Evolutionary conservation across 2,113 vertebrate species (phyloP).

Genomic region (Phocoena sinus): DNA sequence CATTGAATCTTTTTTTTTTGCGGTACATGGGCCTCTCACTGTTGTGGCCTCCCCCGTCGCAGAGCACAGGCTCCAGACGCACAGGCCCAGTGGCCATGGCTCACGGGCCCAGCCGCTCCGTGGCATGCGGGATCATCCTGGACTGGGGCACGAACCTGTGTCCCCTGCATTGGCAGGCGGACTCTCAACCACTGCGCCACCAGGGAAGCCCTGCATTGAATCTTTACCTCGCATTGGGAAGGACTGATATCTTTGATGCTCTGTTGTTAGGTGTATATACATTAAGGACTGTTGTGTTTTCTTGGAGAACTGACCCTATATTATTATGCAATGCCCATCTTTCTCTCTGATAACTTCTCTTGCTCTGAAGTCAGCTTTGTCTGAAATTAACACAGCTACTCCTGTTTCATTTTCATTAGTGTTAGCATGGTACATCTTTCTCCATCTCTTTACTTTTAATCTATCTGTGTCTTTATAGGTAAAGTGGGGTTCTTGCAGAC

Average conservation of each 20-base stretch:
- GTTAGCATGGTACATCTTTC: not conserved
- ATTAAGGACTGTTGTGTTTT: not conserved
- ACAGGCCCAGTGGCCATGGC: too few species aligned
- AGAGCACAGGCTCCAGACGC: too few species aligned
- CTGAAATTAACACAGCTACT: not conserved
- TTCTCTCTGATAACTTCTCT: not conserved
- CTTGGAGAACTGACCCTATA: too few species aligned
- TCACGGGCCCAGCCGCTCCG: too few species aligned
- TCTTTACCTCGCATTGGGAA: not conserved
- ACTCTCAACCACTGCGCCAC: too few species aligned
- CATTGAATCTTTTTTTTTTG: not conserved
- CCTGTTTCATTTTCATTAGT: not conserved
- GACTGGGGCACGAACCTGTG: too few species aligned
- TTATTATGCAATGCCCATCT: not conserved
- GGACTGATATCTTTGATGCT: not conserved
- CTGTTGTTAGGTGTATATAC: not conserved
- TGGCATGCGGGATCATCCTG: too few species aligned
- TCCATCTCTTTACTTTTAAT: not conserved
- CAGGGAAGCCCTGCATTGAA: not conserved
- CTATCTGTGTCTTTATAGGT: not conserved
- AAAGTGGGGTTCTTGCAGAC: not conserved
- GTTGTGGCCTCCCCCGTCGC: too few species aligned
- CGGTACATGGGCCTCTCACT: too few species aligned
- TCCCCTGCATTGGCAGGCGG: too few species aligned
- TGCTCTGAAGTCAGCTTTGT: not conserved